These are phyloP conservation scores for Aproaerema taeniolella DNA, from an alignment of 2,888 invertebrate genomes.

Conservation along the genomic window DNA sequence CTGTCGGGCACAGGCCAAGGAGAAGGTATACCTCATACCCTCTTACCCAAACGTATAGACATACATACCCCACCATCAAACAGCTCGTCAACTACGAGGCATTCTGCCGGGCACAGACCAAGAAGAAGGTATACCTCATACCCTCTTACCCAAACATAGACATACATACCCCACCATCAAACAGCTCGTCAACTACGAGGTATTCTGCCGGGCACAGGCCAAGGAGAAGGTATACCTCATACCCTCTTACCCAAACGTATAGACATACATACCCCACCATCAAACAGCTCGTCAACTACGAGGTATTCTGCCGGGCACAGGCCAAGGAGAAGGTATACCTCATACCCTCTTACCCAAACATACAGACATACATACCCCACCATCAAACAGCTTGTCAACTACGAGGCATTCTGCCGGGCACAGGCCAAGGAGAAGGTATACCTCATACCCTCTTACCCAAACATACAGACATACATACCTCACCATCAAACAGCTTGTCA, in stretches of 20 bases:
- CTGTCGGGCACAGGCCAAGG: slow-evolving; percentile 91
- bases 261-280: slow-evolving; percentile 84
- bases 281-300: slow-evolving; percentile 89
- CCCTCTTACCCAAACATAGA: too few relatives aligned
- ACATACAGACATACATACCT: too few relatives aligned
- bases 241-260: too few relatives aligned
- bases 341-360: too few relatives aligned
- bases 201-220: slow-evolving; percentile 92
- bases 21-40: slow-evolving; percentile 91
- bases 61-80: slow-evolving; percentile 82
- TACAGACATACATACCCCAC: slow-evolving; percentile 81
- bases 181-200: slow-evolving; percentile 90
- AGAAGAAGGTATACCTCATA: slow-evolving; percentile 91
- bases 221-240: slow-evolving; percentile 93
- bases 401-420: slow-evolving; percentile 94
- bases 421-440: slow-evolving; percentile 93
- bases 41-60: too few relatives aligned
- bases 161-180: slow-evolving; percentile 83
- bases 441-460: too few relatives aligned
- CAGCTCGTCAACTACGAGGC: slow-evolving; percentile 91
- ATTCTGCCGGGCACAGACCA: slow-evolving; percentile 92
- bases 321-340: slow-evolving; percentile 96
- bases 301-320: slow-evolving; percentile 91
- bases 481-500: slow-evolving; percentile 83
- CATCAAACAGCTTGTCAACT: slow-evolving; percentile 87